Conservation (phyloP, 2,888 invertebrate genomes). For the Peribatodes rhomboidaria region DNA sequence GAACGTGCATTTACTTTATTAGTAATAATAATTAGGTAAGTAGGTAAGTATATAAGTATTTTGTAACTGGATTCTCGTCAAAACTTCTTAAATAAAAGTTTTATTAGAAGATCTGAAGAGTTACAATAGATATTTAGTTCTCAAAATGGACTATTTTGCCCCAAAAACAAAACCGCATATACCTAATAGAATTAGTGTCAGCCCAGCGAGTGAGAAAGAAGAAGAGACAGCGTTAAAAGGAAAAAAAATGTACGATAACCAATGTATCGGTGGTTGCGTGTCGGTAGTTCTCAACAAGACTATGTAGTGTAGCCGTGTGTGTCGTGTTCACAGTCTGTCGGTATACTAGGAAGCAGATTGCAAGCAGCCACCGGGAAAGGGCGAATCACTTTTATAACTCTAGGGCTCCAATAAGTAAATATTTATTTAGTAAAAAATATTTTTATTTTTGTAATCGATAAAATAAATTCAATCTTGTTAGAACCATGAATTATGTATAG, state of each 20-base stretch:
- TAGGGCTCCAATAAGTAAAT: neutral
- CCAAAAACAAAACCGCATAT: conserved; percentile 40
- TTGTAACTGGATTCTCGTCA: neutral
- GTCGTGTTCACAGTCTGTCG: conserved; percentile 47
- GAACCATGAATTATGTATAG: neutral
- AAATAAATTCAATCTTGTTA: neutral
- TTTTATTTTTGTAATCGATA: neutral
- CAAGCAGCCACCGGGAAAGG: conserved; percentile 50
- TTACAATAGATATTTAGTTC: neutral
- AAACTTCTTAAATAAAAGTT: conserved; percentile 2
- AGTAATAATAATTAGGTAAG: neutral
- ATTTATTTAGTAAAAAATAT: neutral
- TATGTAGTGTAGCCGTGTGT: conserved; percentile 54
- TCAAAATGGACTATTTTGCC: conserved; percentile 43
- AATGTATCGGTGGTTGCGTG: conserved; percentile 49
- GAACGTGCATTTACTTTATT: neutral
- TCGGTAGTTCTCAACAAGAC: conserved; percentile 48
- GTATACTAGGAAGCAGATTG: conserved; percentile 51
- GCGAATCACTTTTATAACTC: conserved; percentile 42
- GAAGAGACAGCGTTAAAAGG: conserved; percentile 40
- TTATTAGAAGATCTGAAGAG: conserved; percentile 17
- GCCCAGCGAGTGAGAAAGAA: conserved; percentile 45
- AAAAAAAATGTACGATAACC: conserved; percentile 42
- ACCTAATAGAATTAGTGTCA: conserved; percentile 38
- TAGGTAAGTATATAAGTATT: neutral